Evolutionary conservation across 2,113 vertebrate species (phyloP).

Genomic region (Cygnus buccinator): DNA sequence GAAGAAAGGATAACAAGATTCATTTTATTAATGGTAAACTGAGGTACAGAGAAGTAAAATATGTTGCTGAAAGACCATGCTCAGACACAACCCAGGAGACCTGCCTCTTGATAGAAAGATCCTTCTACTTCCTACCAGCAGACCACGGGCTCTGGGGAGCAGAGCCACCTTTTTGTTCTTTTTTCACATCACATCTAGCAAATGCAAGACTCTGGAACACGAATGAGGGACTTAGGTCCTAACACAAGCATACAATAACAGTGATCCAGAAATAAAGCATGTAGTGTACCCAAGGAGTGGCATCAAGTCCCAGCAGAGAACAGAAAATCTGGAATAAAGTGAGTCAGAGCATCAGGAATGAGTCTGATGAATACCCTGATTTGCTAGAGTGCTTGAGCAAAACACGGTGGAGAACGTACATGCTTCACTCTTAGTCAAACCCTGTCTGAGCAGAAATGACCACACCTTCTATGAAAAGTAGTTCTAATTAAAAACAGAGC

Average conservation of each 20-base stretch:
- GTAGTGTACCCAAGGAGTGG: neutral
- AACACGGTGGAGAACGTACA: neutral
- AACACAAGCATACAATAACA: neutral
- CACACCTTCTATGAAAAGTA: slow-evolving; percentile 55
- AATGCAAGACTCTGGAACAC: neutral
- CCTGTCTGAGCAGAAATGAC: slow-evolving; percentile 41
- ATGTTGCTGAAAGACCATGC: neutral
- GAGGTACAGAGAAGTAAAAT: neutral
- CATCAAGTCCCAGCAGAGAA: neutral
- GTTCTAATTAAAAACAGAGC: slow-evolving; percentile 60
- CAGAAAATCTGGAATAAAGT: slow-evolving; percentile 3
- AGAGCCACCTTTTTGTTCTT: neutral
- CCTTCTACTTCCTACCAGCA: neutral
- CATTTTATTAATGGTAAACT: neutral
- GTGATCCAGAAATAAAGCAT: neutral
- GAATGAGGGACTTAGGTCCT: neutral
- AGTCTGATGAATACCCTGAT: slow-evolving; percentile 24
- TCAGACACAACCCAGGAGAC: neutral
- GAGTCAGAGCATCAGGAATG: slow-evolving; percentile 41
- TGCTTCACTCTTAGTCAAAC: slow-evolving; percentile 11
- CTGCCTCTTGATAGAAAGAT: neutral
- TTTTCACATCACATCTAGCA: neutral
- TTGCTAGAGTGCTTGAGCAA: neutral
- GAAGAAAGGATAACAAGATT: neutral
- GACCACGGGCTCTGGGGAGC: neutral